Conservation (phyloP, 2,888 invertebrate genomes). For the Fragum whitleyi region DNA sequence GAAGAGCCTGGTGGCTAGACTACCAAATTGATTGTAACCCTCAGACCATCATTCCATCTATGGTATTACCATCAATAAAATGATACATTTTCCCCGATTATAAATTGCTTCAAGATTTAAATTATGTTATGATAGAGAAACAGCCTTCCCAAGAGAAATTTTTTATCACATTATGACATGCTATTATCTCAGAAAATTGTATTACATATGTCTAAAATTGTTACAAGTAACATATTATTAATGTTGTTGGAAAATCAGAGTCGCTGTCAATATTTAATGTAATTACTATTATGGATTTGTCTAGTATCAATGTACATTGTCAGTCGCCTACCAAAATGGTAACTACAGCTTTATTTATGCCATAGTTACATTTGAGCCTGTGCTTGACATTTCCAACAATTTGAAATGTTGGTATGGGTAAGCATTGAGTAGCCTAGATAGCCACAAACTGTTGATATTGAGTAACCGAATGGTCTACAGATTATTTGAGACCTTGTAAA, state of each 20-base stretch:
- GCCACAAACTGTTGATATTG: too few species aligned
- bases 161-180: constrained; percentile 8
- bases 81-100: constrained; percentile 13
- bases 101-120: constrained; percentile 25
- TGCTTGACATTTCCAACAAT: too few species aligned
- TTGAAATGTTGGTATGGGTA: too few species aligned
- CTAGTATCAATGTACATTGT: too few species aligned
- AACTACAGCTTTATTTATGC: too few species aligned
- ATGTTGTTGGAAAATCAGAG: constrained; percentile 2
- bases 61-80: constrained; percentile 9
- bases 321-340: too few species aligned
- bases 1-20: neutral
- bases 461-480: too few species aligned
- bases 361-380: too few species aligned
- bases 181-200: constrained; percentile 13
- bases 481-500: too few species aligned
- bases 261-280: neutral
- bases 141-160: neutral
- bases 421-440: too few species aligned
- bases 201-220: constrained; percentile 12
- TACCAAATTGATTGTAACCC: constrained; percentile 10
- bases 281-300: neutral
- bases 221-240: neutral
- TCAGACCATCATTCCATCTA: constrained; percentile 1
- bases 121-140: constrained; percentile 14